Percentiles rank a stretch among this genome's conserved stretches.
phyloP scores from a whole-genome alignment of 2,113 vertebrate genomes.

The Rhinolophus sinicus region DNA sequence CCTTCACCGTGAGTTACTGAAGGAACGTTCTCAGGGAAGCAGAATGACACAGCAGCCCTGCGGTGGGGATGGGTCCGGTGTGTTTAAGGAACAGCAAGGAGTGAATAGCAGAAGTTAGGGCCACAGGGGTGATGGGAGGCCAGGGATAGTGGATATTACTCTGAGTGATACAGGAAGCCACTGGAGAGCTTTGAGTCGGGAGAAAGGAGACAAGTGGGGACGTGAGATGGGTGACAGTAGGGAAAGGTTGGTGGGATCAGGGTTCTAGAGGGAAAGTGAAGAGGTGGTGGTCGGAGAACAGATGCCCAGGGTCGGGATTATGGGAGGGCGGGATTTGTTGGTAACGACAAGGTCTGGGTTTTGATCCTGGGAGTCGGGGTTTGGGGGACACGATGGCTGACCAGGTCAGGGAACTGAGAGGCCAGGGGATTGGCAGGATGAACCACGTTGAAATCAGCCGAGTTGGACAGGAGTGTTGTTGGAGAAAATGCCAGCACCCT shows the following conservation, averaged over 20 bases:
- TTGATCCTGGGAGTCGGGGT: background rate
- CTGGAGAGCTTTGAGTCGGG: background rate
- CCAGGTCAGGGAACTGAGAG: background rate
- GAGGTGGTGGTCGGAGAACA: background rate
- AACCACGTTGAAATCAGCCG: background rate
- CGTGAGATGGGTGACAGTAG: background rate
- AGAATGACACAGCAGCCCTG: background rate
- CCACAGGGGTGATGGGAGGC: background rate
- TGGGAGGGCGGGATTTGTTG: background rate
- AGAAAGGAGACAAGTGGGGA: background rate
- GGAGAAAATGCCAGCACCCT: background rate
- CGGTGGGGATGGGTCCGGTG: no score
- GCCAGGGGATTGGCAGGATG: background rate
- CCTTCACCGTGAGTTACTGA: background rate
- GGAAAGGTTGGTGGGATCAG: background rate
- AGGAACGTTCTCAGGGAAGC: background rate
- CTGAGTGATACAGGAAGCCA: background rate
- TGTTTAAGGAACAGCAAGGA: background rate
- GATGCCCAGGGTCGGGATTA: background rate
- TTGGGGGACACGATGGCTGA: background rate
- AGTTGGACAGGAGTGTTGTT: background rate
- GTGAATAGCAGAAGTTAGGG: background rate
- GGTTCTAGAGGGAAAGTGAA: background rate
- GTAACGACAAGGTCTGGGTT: background rate
- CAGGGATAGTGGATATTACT: background rate